Percentiles rank a stretch among this genome's conserved stretches.
Conservation (phyloP, 2,113 vertebrate genomes). For the Gallinago jamesoni region DNA sequence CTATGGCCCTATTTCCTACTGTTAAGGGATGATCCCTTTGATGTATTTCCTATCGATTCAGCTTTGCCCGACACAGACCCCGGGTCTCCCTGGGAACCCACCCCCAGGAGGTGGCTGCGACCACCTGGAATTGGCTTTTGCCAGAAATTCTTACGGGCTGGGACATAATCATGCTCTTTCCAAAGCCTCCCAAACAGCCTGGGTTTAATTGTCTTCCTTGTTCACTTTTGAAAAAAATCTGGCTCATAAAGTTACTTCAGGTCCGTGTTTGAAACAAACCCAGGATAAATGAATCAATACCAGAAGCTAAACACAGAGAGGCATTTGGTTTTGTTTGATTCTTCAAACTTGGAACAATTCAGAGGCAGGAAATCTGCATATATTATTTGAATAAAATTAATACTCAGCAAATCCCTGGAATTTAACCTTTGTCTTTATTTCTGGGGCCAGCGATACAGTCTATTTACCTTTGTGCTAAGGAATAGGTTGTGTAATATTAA, state of each 20-base stretch:
- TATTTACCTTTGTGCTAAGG: background rate
- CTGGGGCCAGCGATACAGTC: background rate
- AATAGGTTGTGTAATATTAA: background rate
- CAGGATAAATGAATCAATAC: background rate
- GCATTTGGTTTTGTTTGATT: background rate
- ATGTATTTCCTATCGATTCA: background rate
- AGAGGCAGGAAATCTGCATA: background rate
- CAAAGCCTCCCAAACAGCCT: background rate
- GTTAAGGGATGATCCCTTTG: background rate
- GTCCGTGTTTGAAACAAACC: background rate
- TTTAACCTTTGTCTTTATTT: background rate
- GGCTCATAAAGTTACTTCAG: background rate
- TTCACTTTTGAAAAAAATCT: background rate
- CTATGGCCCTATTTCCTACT: background rate
- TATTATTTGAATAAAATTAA: background rate
- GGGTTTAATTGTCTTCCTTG: background rate
- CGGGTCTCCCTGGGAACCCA: accelerated
- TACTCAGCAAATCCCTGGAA: background rate
- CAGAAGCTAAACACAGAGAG: background rate
- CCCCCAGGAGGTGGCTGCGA: background rate
- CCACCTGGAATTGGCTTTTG: background rate
- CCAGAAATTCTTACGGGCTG: background rate
- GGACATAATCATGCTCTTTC: background rate
- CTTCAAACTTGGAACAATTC: background rate
- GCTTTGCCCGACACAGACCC: background rate